phyloP scores from a whole-genome alignment of 2,888 invertebrate species.

The Thumatha senex region DNA sequence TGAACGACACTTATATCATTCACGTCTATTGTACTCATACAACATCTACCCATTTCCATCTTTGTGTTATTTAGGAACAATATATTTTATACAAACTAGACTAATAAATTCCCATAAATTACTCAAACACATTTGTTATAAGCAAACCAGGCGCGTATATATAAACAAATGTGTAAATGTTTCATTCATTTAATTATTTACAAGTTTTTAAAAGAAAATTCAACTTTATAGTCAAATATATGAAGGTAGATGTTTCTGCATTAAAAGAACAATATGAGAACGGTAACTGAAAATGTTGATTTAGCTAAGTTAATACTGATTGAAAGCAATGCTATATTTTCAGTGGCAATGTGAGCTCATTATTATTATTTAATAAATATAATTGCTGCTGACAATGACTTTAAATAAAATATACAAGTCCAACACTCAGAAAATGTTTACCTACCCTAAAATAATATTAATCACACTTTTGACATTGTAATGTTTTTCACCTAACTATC shows the following conservation, averaged over 20 bases:
- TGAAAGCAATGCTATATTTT: background rate
- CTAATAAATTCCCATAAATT: slow-evolving; percentile 9
- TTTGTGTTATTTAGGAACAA: slow-evolving; percentile 16
- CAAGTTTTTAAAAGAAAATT: background rate
- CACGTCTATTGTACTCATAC: slow-evolving; percentile 25
- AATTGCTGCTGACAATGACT: slow-evolving; percentile 69
- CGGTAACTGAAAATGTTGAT: slow-evolving; percentile 37
- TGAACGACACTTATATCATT: slow-evolving; percentile 32
- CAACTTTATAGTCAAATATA: slow-evolving; percentile 15
- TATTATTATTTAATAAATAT: slow-evolving; percentile 29
- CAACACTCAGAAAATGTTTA: slow-evolving; percentile 65
- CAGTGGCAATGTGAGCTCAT: slow-evolving; percentile 14
- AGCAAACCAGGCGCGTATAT: background rate
- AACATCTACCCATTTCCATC: slow-evolving; percentile 36
- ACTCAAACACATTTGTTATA: background rate
- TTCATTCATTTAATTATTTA: background rate
- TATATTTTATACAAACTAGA: slow-evolving; percentile 7
- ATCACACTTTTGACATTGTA: slow-evolving; percentile 84
- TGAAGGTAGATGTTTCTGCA: slow-evolving; percentile 24
- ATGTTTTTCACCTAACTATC: slow-evolving; percentile 76
- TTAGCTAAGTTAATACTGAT: slow-evolving; percentile 14
- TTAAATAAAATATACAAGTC: slow-evolving; percentile 68
- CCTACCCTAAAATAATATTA: slow-evolving; percentile 76
- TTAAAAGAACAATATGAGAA: slow-evolving; percentile 19
- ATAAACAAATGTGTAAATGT: background rate